A percentile compares a stretch with the other conserved stretches of the same genome.
Evolutionary conservation across 2,888 invertebrate species (phyloP).

Genomic region (Phortica magna): DNA sequence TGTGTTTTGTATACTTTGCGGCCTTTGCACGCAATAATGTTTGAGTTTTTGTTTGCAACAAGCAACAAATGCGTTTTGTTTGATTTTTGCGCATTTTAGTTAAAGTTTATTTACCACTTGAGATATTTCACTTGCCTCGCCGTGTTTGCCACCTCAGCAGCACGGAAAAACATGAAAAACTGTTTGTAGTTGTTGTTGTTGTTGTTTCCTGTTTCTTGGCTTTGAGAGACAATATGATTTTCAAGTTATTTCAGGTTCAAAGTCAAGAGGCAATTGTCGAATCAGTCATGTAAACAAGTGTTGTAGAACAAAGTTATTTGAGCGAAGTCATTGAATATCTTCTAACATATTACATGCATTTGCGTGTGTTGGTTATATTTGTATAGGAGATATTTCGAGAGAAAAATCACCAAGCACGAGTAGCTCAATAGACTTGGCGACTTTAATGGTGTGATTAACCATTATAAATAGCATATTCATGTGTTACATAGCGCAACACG

Average conservation of each 20-base stretch:
- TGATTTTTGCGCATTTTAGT: neutral
- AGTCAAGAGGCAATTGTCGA: neutral
- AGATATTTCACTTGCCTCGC: neutral
- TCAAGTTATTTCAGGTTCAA: neutral
- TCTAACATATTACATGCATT: neutral
- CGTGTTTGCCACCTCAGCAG: neutral
- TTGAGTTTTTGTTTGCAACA: neutral
- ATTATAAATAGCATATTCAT: too few species aligned
- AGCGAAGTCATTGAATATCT: neutral
- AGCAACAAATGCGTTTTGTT: neutral
- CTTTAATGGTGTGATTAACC: too few species aligned
- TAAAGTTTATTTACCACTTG: neutral
- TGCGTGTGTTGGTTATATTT: neutral
- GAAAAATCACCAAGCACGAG: too few species aligned
- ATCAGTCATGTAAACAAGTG: neutral
- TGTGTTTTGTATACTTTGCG: neutral
- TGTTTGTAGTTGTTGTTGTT: neutral
- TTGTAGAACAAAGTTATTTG: neutral
- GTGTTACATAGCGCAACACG: too few species aligned
- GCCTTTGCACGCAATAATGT: neutral
- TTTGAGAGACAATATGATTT: neutral
- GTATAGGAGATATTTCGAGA: too few species aligned
- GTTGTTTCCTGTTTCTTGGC: neutral
- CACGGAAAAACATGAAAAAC: neutral
- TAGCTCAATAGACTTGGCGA: too few species aligned